Conservation (phyloP, 2,888 invertebrate genomes). For the Priocnemis perturbator region DNA sequence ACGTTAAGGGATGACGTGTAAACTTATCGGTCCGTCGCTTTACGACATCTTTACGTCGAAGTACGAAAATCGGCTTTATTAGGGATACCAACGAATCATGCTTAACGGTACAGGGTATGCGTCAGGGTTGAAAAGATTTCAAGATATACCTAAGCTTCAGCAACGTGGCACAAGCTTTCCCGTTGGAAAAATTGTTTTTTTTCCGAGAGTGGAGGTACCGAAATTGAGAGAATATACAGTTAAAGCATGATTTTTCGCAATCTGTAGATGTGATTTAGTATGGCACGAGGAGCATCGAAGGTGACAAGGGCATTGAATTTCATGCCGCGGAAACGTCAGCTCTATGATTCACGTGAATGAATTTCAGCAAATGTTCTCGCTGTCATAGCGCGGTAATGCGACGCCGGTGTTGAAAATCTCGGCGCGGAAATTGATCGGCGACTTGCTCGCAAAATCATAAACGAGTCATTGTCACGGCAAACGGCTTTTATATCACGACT, state of each 20-base stretch:
- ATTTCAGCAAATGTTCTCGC: conserved; percentile 53
- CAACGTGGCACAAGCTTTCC: too few species aligned
- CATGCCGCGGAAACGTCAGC: conserved; percentile 38
- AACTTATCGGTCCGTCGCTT: too few species aligned
- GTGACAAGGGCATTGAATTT: conserved; percentile 43
- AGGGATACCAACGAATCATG: too few species aligned
- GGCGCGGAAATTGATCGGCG: conserved; percentile 57
- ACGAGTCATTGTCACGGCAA: conserved; percentile 33
- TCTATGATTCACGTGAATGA: conserved; percentile 48
- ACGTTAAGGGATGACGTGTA: too few species aligned
- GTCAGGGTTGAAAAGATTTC: too few species aligned
- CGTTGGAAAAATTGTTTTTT: too few species aligned
- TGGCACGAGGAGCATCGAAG: conserved; percentile 13
- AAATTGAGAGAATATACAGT: background rate
- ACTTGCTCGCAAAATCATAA: conserved; percentile 49
- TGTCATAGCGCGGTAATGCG: conserved; percentile 53
- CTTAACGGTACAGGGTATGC: too few species aligned
- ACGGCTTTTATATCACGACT: conserved; percentile 11
- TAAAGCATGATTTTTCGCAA: too few species aligned
- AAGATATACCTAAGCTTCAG: too few species aligned
- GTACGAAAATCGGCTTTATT: too few species aligned
- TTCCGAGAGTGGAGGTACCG: background rate
- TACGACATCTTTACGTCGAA: too few species aligned
- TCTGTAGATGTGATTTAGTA: too few species aligned
- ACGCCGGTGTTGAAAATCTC: conserved; percentile 56